These are phyloP conservation scores for Julus scandinavius DNA, from an alignment of 2,888 invertebrate species.

Conservation along the genomic window DNA sequence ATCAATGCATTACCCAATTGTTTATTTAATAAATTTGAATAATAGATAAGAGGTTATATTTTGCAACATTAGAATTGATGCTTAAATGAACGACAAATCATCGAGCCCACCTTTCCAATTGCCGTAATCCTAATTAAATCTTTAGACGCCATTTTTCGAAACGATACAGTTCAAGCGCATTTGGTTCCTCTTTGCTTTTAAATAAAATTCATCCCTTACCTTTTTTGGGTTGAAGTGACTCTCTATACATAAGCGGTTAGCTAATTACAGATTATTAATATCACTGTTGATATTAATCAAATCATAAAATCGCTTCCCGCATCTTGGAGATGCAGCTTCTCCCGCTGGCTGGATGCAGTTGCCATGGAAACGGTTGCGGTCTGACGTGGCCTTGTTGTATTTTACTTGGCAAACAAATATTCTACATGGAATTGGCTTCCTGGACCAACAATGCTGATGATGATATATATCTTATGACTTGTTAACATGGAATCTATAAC, in stretches of 20 bases:
- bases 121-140: background rate
- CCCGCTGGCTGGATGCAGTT: constrained; percentile 49
- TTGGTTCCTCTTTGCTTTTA: background rate
- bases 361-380: constrained; percentile 48
- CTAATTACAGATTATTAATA: background rate
- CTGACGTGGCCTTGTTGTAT: background rate
- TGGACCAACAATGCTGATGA: background rate
- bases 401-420: background rate
- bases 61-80: background rate
- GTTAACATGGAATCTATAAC: background rate
- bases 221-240: background rate
- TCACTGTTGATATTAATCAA: background rate
- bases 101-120: background rate
- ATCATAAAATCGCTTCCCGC: constrained; percentile 13
- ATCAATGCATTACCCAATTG: background rate
- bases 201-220: background rate
- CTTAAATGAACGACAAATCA: background rate
- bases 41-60: background rate
- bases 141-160: background rate
- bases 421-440: background rate
- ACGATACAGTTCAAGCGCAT: background rate
- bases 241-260: background rate
- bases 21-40: background rate
- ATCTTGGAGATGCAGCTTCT: constrained; percentile 33
- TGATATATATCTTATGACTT: background rate